Base-by-base conservation (phyloP, 2,888 invertebrate genomes). In the Girardia tigrina region DNA sequence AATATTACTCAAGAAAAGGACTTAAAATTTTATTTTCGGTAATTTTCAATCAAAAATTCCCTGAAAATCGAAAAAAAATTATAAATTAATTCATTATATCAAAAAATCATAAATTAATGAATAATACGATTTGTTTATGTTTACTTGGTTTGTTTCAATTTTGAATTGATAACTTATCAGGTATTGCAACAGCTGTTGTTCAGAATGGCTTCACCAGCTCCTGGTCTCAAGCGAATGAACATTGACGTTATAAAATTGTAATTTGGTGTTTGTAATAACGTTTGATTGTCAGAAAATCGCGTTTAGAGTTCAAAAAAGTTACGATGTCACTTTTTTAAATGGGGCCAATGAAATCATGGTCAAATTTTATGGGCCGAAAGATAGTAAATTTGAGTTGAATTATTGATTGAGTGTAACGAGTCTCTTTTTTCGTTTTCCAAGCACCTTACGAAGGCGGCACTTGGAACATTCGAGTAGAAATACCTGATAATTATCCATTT, bases 401-500 rank as follows among this genome's bases (percentile, higher is more conserved):
- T 72, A 14, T 14, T 72, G 4, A 71, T 8, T 71, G 16, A 2
- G 16, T 28, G n/a, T n/a, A n/a, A n/a, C n/a, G n/a, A n/a, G n/a
- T n/a, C n/a, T n/a, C n/a, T n/a, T 56, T 20, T 28, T 8, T 29
- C 27, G 8, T 29, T 28, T 28, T 2, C 16, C 77, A 86, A 93
- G 92, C 98, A 78, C 94, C 97, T 6, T 99, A 98, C 86, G 97
- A 98, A 86, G 97, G 95, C 78, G 98, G 98, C 77, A 92, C 98
- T 77, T 99, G 98, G 98, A 94, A 95, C 84, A 95, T 99, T 42
- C 89, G 98, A 79, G 98, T 99, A 77, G 97, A 97, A 86, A 87
- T 99, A 80, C 98, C 98, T 77, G 98, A 99, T 85, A 95, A 95
- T 85, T 99, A 99, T 86, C 98, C 98, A 56, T 99, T 99, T 87